Base-by-base conservation (phyloP, 2,797 vertebrate species). In the Lacerta viridis region DNA sequence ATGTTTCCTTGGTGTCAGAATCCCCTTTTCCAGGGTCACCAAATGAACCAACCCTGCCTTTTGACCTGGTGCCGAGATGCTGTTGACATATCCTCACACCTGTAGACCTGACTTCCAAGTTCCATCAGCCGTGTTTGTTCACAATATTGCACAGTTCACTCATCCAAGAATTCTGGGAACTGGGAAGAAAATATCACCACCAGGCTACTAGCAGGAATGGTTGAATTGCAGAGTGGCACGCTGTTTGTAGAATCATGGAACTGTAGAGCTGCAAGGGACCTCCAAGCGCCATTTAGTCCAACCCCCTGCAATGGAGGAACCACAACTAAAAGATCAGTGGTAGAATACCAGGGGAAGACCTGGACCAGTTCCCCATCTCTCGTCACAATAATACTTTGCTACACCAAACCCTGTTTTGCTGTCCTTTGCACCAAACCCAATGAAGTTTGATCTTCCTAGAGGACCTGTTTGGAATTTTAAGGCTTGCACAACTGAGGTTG, bases 381-480 rank as follows among this genome's bases (percentile, higher is more conserved):
- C 9, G 46, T 23, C 11, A 9, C 50, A 81, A 15, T 64, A 20
- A 39, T n/a, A n/a, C 7, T 33, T 9, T 15, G n/a, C 55, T 61
- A 25, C 20, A 5, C n/a, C 33, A 64, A 18, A 6, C 50, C 7
- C 18, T 79, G 5, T 17, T 20, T 4, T 55, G 69, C 1, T 23
- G 43, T 4, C 33, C 36, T 25, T 50, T 78, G 41, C 27, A 29
- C 29, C 36, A n/a, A 64, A 82, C 10, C 10, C 17, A 15, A 17
- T 18, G 33, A 83, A 17, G n/a, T 88, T n/a, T 72, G 66, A 41
- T 59, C 77, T 86, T 68, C 61, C 69, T 36, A 29, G 18, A 82
- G 3, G 25, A 29, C 25, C 64, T n/a, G 11, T 27, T 6, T 3
- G 77, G 20, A 25, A 9, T 46, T 87, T 3, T 18, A 39, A 25